Conservation (phyloP, 2,113 vertebrate genomes). For the Cynoglossus semilaevis region DNA sequence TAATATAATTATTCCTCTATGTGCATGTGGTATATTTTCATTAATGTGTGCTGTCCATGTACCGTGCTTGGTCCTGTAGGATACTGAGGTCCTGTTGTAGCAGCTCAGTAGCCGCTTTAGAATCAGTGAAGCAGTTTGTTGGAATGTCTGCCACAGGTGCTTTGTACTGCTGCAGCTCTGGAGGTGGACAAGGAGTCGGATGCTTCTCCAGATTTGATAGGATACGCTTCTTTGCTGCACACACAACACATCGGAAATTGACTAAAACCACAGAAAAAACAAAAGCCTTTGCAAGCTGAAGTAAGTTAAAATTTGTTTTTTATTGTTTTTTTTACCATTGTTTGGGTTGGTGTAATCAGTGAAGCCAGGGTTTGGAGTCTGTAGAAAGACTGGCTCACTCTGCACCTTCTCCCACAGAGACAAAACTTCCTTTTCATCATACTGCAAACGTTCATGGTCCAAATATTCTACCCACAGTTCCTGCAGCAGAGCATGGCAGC, state of each 20-base stretch:
- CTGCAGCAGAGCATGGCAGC: constrained; percentile 63
- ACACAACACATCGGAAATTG: constrained; percentile 7
- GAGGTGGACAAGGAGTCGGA: constrained; percentile 75
- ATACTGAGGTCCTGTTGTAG: constrained; percentile 79
- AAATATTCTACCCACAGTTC: constrained; percentile 92
- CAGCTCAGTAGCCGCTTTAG: constrained; percentile 79
- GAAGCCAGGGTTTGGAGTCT: constrained; percentile 65
- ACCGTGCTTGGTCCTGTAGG: constrained; percentile 89
- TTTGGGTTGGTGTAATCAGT: constrained; percentile 80
- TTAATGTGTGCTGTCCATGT: constrained; percentile 11
- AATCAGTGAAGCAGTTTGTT: constrained; percentile 75
- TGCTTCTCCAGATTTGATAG: constrained; percentile 87
- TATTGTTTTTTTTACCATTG: constrained; percentile 80
- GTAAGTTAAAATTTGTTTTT: too few relatives aligned
- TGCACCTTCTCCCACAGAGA: constrained; percentile 84
- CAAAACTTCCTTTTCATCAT: constrained; percentile 83
- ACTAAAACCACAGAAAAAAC: not conserved
- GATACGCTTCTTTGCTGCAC: constrained; percentile 85
- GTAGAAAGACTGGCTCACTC: constrained; percentile 77
- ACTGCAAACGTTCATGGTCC: constrained; percentile 85
- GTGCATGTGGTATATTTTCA: not conserved
- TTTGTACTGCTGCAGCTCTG: constrained; percentile 75
- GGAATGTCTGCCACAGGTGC: constrained; percentile 86
- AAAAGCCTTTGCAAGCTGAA: too few relatives aligned
- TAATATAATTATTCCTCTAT: too few relatives aligned